These are phyloP conservation scores for Nothura maculosa DNA, from an alignment of 2,797 vertebrate species.

Conservation along the genomic window DNA sequence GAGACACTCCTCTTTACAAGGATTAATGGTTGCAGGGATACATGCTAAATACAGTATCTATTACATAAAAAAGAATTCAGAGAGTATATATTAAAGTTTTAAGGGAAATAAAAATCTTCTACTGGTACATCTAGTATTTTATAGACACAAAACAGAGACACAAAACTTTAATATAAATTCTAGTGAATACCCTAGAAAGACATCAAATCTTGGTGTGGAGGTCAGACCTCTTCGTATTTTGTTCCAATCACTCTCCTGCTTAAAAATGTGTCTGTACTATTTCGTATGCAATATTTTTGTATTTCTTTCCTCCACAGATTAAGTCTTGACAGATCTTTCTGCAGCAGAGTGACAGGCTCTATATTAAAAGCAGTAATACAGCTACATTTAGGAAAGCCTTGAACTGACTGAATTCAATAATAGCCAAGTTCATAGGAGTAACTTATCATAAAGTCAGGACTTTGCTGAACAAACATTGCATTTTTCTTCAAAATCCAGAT, in stretches of 20 bases:
- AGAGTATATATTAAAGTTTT: background rate
- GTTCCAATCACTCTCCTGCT: background rate
- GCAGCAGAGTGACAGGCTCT: background rate
- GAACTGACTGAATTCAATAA: conserved; percentile 37
- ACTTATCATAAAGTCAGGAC: conserved; percentile 41
- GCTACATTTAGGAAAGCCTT: conserved; percentile 12
- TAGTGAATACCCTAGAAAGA: background rate
- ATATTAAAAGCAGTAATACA: conserved; percentile 23
- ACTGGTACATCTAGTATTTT: background rate
- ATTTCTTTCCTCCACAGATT: background rate
- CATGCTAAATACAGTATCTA: background rate
- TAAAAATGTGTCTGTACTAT: background rate
- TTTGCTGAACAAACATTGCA: background rate
- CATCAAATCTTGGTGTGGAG: background rate
- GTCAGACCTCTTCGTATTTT: background rate
- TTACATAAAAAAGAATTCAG: background rate
- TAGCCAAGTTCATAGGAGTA: background rate
- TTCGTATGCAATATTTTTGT: background rate
- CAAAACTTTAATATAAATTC: background rate
- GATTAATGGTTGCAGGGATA: background rate
- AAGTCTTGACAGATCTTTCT: background rate
- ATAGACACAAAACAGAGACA: background rate
- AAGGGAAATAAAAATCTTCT: background rate
- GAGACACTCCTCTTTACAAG: background rate
- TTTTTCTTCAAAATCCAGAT: conserved; percentile 28